A percentile compares a stretch with the other conserved stretches of the same genome.
Evolutionary conservation across 2,797 vertebrate genomes (phyloP).

Genomic region (Cossypha heuglini): DNA sequence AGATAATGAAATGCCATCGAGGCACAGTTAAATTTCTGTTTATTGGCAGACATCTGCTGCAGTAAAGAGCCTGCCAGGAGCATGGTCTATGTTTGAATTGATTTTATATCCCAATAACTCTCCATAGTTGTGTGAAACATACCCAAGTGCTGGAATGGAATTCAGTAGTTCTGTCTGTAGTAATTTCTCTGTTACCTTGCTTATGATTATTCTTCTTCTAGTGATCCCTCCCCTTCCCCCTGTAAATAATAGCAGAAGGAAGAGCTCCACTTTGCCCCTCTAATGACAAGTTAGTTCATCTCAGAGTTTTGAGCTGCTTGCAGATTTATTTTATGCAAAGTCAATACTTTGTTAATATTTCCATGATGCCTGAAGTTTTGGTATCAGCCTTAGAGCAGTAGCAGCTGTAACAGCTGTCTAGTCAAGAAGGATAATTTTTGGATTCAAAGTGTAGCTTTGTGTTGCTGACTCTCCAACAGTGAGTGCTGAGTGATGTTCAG

Average conservation of each 20-base stretch:
- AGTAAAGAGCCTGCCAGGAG: conserved; percentile 10
- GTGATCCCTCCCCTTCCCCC: not conserved
- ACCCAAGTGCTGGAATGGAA: not conserved
- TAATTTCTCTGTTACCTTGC: not conserved
- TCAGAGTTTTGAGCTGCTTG: not conserved
- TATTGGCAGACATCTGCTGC: conserved; percentile 9
- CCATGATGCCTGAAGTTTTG: not conserved
- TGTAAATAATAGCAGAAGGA: not conserved
- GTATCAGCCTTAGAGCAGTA: not conserved
- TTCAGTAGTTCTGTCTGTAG: not conserved
- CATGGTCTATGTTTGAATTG: conserved; percentile 19
- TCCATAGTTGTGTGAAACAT: not conserved
- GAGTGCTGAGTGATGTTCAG: not conserved
- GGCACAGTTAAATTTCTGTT: conserved; percentile 36
- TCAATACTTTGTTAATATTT: not conserved
- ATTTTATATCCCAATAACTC: conserved; percentile 12
- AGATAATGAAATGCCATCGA: not conserved
- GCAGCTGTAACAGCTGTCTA: not conserved
- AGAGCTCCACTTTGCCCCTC: not conserved
- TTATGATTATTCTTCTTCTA: not conserved
- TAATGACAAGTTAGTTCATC: not conserved
- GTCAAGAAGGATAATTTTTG: not conserved
- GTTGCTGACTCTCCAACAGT: not conserved
- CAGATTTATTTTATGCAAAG: not conserved
- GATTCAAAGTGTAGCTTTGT: not conserved